Percentiles rank a stretch among this genome's conserved stretches.
Evolutionary conservation across 1,140 invertebrate species (phyloP).

Genomic region (Carposina sasakii): DNA sequence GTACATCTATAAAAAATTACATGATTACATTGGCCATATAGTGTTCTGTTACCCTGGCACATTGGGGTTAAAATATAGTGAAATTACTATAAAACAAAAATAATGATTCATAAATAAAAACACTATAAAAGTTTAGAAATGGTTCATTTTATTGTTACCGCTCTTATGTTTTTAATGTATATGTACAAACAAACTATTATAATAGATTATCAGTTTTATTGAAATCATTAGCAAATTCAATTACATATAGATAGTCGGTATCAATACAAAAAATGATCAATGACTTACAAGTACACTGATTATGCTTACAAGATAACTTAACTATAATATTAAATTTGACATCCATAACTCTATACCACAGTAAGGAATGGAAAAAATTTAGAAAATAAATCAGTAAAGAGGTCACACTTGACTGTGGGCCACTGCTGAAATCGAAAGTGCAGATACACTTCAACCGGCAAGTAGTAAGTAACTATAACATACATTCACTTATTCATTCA

Average conservation of each 20-base stretch:
- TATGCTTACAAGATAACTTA: conserved; percentile 65
- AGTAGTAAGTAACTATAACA: conserved; percentile 27
- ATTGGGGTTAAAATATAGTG: too few relatives aligned
- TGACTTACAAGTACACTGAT: conserved; percentile 60
- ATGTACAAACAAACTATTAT: conserved; percentile 71
- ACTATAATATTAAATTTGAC: conserved; percentile 57
- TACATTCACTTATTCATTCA: conserved; percentile 37
- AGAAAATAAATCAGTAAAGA: conserved; percentile 43
- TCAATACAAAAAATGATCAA: conserved; percentile 43
- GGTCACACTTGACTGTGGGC: conserved; percentile 43
- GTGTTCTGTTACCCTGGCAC: too few relatives aligned
- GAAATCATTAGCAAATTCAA: conserved; percentile 59
- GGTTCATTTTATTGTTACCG: conserved; percentile 64
- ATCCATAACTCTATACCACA: conserved; percentile 63
- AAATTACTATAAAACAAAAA: too few relatives aligned
- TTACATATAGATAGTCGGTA: conserved; percentile 44
- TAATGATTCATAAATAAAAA: too few relatives aligned
- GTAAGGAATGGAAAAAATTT: conserved; percentile 65
- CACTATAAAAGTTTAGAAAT: conserved; percentile 56
- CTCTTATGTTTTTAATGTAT: conserved; percentile 67
- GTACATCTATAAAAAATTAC: too few relatives aligned
- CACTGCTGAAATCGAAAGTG: conserved; percentile 33
- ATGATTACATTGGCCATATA: too few relatives aligned
- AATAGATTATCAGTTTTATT: conserved; percentile 64
- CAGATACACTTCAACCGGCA: conserved; percentile 21